These are phyloP conservation scores for Euwallacea fornicatus DNA, from an alignment of 1,140 invertebrate genomes.

Conservation along the genomic window DNA sequence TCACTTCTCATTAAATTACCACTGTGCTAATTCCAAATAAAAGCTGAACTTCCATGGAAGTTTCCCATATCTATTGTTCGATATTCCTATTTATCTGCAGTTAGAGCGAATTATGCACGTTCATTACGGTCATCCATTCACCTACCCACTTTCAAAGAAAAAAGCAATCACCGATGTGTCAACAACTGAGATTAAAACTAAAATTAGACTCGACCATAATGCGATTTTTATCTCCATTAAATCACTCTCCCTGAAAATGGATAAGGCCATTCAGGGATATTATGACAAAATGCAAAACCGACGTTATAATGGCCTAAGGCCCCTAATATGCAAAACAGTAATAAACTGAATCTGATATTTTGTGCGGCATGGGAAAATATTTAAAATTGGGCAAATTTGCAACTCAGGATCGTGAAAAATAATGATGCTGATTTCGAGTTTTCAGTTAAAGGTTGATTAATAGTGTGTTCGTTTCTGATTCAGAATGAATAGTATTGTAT, in stretches of 20 bases:
- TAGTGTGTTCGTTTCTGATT: not conserved
- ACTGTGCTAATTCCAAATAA: too few relatives aligned
- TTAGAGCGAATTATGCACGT: too few relatives aligned
- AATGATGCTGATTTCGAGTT: slow-evolving; percentile 12
- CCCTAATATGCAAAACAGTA: slow-evolving; percentile 16
- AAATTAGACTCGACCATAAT: too few relatives aligned
- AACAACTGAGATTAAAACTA: too few relatives aligned
- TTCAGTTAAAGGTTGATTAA: slow-evolving; percentile 7
- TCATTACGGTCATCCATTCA: too few relatives aligned
- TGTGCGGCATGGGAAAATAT: slow-evolving; percentile 14
- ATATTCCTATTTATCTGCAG: too few relatives aligned
- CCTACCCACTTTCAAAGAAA: too few relatives aligned
- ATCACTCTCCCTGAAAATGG: not conserved
- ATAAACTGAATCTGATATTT: slow-evolving; percentile 20
- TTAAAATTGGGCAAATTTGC: slow-evolving; percentile 9
- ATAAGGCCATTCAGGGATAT: slow-evolving; percentile 4
- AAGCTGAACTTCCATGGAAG: too few relatives aligned
- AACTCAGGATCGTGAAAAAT: slow-evolving; percentile 3
- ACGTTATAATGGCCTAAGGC: slow-evolving; percentile 8
- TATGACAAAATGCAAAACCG: slow-evolving; percentile 11
- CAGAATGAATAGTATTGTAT: too few relatives aligned
- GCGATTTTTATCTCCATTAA: not conserved
- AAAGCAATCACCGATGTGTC: too few relatives aligned
- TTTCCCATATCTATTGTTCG: too few relatives aligned
- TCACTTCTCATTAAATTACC: too few relatives aligned